A percentile compares a stretch with the other conserved stretches of the same genome.
phyloP scores from a whole-genome alignment of 2,113 vertebrate species.

The Laticauda laticaudata region DNA sequence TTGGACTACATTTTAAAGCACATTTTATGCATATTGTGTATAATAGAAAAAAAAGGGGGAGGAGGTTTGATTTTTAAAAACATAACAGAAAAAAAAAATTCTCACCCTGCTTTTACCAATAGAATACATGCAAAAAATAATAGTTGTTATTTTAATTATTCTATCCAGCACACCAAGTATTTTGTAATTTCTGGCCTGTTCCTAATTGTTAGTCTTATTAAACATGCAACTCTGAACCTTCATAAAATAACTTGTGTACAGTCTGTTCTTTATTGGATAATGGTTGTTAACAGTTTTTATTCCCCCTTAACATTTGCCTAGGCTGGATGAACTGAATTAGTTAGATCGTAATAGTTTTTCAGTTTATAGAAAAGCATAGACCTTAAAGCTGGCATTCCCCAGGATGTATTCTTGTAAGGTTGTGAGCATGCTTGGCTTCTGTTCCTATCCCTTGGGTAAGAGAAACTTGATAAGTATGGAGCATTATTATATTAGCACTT shows the following conservation, averaged over 20 bases:
- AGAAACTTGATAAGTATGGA: conserved; percentile 47
- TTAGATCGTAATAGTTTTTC: background rate
- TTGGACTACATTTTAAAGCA: background rate
- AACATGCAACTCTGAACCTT: background rate
- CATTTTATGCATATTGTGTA: background rate
- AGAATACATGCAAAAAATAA: background rate
- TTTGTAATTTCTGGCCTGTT: background rate
- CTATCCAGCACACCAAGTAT: background rate
- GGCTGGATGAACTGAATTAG: background rate
- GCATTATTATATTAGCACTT: conserved; percentile 34
- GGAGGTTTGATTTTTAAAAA: background rate
- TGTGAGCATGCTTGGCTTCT: conserved; percentile 46
- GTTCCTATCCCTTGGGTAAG: conserved; percentile 46
- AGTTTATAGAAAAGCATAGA: background rate
- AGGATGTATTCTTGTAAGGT: conserved; percentile 30
- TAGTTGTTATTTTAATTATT: background rate
- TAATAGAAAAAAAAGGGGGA: conserved; percentile 7
- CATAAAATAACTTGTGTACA: background rate
- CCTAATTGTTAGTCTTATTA: background rate
- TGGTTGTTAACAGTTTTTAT: background rate
- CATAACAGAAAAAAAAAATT: background rate
- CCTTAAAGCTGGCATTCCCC: background rate
- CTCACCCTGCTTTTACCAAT: background rate
- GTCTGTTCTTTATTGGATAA: background rate
- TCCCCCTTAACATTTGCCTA: background rate